Percentiles rank a stretch among this genome's conserved stretches.
phyloP scores from a whole-genome alignment of 2,113 vertebrate genomes.

The Ciconia stormi region DNA sequence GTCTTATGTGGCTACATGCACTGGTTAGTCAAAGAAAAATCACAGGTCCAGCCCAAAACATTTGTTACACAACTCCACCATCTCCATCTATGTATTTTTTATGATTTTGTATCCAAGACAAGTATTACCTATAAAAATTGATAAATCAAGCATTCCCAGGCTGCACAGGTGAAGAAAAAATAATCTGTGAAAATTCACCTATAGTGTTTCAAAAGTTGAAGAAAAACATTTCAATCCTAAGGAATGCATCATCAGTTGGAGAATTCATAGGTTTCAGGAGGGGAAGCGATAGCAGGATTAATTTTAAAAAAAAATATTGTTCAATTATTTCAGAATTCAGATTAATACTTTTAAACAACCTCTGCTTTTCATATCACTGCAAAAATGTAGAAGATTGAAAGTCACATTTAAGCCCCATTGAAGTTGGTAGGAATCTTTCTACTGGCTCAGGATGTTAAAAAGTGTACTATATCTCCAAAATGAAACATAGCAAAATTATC shows the following conservation, averaged over 20 bases:
- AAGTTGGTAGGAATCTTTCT: neutral
- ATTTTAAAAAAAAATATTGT: neutral
- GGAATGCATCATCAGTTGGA: neutral
- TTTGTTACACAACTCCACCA: neutral
- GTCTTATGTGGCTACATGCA: too few species aligned
- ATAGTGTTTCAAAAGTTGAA: neutral
- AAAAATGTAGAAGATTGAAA: neutral
- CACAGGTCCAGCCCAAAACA: neutral
- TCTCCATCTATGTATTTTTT: neutral
- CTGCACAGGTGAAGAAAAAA: neutral
- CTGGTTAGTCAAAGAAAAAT: neutral
- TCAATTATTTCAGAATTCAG: neutral
- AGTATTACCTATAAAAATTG: neutral
- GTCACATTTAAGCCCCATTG: neutral
- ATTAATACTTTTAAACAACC: neutral
- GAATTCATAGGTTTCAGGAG: neutral
- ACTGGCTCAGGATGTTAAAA: neutral
- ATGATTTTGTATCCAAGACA: neutral
- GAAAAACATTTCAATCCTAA: neutral
- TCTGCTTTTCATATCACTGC: neutral
- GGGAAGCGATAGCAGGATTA: neutral
- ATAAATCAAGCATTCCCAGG: neutral
- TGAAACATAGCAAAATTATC: neutral
- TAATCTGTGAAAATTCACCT: neutral
- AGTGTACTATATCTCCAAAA: neutral